Conservation (phyloP, 2,797 vertebrate species). For the Melanotaenia parkinsoni region DNA sequence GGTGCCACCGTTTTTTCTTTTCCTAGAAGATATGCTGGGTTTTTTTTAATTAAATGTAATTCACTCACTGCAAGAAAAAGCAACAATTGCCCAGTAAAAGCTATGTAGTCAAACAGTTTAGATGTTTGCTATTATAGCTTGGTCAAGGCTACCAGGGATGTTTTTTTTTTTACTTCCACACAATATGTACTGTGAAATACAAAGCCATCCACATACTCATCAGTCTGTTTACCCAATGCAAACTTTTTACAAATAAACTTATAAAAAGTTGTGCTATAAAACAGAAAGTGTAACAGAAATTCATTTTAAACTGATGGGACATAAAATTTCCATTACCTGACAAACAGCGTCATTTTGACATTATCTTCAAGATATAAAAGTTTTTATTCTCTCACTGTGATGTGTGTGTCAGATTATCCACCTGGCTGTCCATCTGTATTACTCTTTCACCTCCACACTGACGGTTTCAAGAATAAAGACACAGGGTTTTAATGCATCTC, state of each 20-base stretch:
- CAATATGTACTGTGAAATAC: background rate
- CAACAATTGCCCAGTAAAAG: background rate
- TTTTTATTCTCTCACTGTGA: constrained; percentile 72
- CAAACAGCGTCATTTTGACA: constrained; percentile 53
- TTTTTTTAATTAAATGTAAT: background rate
- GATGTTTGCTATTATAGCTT: background rate
- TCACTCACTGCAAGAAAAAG: constrained; percentile 14
- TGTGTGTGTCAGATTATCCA: constrained; percentile 76
- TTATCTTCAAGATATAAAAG: constrained; percentile 68
- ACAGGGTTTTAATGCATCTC: constrained; percentile 72
- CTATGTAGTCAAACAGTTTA: background rate
- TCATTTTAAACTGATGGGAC: constrained; percentile 32
- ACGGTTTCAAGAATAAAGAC: constrained; percentile 78
- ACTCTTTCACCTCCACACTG: constrained; percentile 71
- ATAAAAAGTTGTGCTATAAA: constrained; percentile 36
- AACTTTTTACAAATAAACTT: constrained; percentile 19
- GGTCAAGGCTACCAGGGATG: background rate
- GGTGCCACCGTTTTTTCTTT: constrained; percentile 27
- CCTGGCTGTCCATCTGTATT: constrained; percentile 72
- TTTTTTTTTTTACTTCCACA: background rate
- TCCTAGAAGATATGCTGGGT: constrained; percentile 12
- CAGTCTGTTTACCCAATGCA: constrained; percentile 3
- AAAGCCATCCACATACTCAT: constrained; percentile 6
- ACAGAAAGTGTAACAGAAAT: constrained; percentile 30
- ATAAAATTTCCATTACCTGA: constrained; percentile 51